Percentiles rank a stretch among this genome's conserved stretches.
Conservation (phyloP, 1,140 invertebrate genomes). For the Drosophila neocordata region DNA sequence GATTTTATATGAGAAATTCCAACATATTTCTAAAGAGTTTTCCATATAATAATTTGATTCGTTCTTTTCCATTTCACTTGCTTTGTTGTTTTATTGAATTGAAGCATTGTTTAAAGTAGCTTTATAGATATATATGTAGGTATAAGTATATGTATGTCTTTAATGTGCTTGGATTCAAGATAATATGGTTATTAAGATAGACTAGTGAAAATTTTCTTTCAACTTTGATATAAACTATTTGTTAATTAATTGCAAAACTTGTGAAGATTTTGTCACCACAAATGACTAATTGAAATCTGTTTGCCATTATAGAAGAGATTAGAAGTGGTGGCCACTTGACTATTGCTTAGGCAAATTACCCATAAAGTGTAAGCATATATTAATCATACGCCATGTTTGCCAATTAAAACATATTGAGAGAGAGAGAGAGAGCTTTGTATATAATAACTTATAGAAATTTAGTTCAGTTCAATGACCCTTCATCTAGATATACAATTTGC, state of each 20-base stretch:
- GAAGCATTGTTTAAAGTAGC: too few relatives aligned
- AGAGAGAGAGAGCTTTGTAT: not conserved
- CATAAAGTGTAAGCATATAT: slow-evolving; percentile 35
- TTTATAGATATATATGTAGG: too few relatives aligned
- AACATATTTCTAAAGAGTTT: not conserved
- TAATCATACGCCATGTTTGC: slow-evolving; percentile 60
- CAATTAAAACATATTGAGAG: slow-evolving; percentile 37
- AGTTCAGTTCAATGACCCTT: slow-evolving; percentile 51
- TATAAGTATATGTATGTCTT: too few relatives aligned
- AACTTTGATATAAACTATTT: not conserved
- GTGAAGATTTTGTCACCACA: slow-evolving; percentile 17
- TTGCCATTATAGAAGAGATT: too few relatives aligned
- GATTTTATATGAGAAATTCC: slow-evolving; percentile 2
- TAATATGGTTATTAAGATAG: too few relatives aligned
- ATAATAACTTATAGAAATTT: slow-evolving; percentile 19
- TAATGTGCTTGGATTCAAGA: too few relatives aligned
- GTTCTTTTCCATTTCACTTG: not conserved
- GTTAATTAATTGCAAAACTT: slow-evolving; percentile 11
- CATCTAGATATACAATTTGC: slow-evolving; percentile 32
- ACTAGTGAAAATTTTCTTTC: not conserved
- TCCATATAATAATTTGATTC: not conserved
- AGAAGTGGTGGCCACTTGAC: slow-evolving; percentile 24
- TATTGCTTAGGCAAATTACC: slow-evolving; percentile 16
- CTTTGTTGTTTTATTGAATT: not conserved
- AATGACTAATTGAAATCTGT: slow-evolving; percentile 41